phyloP scores from a whole-genome alignment of 2,888 invertebrate species.

The Junonia oenone region DNA sequence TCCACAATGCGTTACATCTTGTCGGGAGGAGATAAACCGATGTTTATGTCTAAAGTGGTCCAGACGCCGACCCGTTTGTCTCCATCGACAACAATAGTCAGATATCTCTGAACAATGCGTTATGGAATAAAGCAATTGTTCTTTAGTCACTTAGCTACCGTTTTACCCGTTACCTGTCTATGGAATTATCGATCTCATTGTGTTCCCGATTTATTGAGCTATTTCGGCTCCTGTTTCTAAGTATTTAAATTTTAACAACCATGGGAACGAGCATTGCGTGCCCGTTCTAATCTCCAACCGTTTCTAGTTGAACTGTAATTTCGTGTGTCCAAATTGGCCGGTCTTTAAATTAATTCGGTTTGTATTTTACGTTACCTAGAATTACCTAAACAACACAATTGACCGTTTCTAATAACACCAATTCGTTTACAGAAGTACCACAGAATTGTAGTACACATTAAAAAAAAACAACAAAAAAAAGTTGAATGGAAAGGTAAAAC shows the following conservation, averaged over 20 bases:
- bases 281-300: slow-evolving; percentile 30
- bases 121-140: slow-evolving; percentile 59
- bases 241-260: slow-evolving; percentile 64
- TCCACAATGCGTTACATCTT: slow-evolving; percentile 56
- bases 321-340: slow-evolving; percentile 25
- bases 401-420: slow-evolving; percentile 7
- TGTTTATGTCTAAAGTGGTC: slow-evolving; percentile 39
- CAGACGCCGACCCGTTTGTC: slow-evolving; percentile 33
- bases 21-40: slow-evolving; percentile 56
- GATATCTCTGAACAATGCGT: slow-evolving; percentile 55
- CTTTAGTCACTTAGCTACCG: slow-evolving; percentile 71
- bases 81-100: slow-evolving; percentile 30
- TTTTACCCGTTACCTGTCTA: slow-evolving; percentile 63
- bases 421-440: too few relatives aligned
- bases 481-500: too few relatives aligned
- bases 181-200: slow-evolving; percentile 72
- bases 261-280: slow-evolving; percentile 55
- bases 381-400: slow-evolving; percentile 10
- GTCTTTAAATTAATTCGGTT: slow-evolving; percentile 12
- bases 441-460: too few relatives aligned
- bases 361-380: slow-evolving; percentile 18
- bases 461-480: too few relatives aligned
- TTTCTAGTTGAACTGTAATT: slow-evolving; percentile 30
- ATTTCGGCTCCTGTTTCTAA: slow-evolving; percentile 52
- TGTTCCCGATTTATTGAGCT: slow-evolving; percentile 62